phyloP scores from a whole-genome alignment of 35 echinoderm and acorn worm genomes.

The Heliocidaris tuberculata region DNA sequence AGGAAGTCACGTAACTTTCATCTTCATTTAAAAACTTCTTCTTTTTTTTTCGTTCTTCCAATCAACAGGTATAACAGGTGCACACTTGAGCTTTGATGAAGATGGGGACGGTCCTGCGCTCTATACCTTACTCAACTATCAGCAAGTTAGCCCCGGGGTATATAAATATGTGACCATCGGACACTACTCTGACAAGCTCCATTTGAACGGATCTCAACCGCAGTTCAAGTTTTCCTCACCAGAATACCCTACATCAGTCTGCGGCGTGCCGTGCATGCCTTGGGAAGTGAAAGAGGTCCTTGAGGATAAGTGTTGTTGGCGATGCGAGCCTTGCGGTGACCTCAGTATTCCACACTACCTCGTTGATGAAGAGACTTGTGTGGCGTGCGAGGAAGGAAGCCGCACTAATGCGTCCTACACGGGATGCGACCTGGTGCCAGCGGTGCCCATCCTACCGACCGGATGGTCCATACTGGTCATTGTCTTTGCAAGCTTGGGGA shows the following conservation, averaged over 20 bases:
- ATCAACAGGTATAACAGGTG: constrained; percentile 65
- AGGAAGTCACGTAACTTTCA: no score
- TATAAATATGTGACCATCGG: constrained; percentile 65
- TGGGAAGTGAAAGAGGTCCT: constrained; percentile 64
- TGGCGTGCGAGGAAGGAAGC: constrained; percentile 45
- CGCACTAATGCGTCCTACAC: constrained; percentile 60
- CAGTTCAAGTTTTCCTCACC: constrained; percentile 32
- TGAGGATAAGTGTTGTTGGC: constrained; percentile 81
- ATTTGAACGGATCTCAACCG: constrained; percentile 41
- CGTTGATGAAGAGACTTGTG: constrained; percentile 56
- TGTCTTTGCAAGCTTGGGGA: constrained; percentile 63
- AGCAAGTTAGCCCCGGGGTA: constrained; percentile 56
- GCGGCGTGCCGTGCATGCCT: constrained; percentile 53
- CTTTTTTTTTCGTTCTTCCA: background rate
- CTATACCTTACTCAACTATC: constrained; percentile 81
- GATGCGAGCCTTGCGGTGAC: constrained; percentile 66
- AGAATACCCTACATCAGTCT: constrained; percentile 68
- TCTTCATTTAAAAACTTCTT: background rate
- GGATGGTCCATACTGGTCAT: constrained; percentile 65
- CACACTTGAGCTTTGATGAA: constrained; percentile 60
- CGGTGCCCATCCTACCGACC: constrained; percentile 53
- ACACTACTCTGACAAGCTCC: constrained; percentile 56
- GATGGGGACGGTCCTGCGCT: constrained; percentile 72
- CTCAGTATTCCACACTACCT: constrained; percentile 45
- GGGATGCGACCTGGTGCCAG: constrained; percentile 52